phyloP scores from a whole-genome alignment of 2,113 vertebrate species.

The Egretta garzetta region DNA sequence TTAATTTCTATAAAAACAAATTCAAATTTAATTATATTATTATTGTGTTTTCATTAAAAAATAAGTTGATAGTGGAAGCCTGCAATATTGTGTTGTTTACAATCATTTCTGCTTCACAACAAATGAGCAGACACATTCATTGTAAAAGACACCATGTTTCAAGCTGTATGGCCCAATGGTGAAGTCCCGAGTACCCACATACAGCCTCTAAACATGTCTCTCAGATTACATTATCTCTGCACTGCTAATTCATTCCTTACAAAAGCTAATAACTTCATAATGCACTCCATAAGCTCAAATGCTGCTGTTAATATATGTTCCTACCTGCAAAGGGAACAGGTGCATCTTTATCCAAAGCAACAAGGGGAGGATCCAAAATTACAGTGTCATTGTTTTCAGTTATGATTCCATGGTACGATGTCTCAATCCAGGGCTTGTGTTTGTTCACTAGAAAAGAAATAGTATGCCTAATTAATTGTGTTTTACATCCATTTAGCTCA shows the following conservation, averaged over 20 bases:
- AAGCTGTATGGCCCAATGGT: background rate
- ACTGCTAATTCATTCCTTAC: background rate
- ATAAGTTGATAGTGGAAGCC: background rate
- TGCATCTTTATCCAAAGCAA: slow-evolving; percentile 96
- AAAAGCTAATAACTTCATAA: background rate
- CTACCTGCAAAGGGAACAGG: slow-evolving; percentile 95
- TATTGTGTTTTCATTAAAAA: background rate
- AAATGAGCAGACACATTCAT: background rate
- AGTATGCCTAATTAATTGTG: background rate
- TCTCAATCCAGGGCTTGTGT: slow-evolving; percentile 98
- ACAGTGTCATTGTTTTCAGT: slow-evolving; percentile 94
- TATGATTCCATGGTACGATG: slow-evolving; percentile 94
- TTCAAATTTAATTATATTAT: background rate
- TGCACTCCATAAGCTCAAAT: background rate
- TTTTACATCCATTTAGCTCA: background rate
- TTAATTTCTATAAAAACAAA: background rate
- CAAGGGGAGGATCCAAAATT: slow-evolving; percentile 93
- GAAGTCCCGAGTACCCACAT: background rate
- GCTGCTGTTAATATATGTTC: background rate
- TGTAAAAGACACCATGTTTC: background rate
- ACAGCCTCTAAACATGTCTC: background rate
- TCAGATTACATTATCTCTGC: background rate
- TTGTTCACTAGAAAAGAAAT: slow-evolving; percentile 87
- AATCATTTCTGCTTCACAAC: background rate
- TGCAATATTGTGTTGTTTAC: background rate